Conservation (phyloP, 2,888 invertebrate genomes). For the Meghimatium bilineatum region DNA sequence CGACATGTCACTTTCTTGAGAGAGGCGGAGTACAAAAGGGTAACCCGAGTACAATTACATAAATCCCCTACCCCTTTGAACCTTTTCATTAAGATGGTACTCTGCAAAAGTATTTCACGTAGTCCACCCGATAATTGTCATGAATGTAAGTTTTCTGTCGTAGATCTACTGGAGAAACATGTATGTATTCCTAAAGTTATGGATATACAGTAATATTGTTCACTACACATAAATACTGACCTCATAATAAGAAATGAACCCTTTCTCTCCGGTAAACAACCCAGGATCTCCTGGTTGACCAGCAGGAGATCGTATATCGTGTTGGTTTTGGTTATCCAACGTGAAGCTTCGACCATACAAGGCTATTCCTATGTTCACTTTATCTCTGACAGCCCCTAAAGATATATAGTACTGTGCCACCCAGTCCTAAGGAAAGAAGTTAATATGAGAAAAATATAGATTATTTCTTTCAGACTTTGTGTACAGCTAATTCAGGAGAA, state of each 20-base stretch:
- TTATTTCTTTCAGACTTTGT: neutral
- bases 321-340: slow-evolving; percentile 80
- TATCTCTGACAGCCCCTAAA: slow-evolving; percentile 91
- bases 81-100: too few species aligned
- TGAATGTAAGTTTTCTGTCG: too few species aligned
- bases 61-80: too few species aligned
- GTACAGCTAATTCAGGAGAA: too few species aligned
- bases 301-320: slow-evolving; percentile 60
- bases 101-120: too few species aligned
- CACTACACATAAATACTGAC: slow-evolving; percentile 40
- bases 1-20: too few species aligned
- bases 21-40: too few species aligned
- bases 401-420: slow-evolving; percentile 63
- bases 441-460: neutral
- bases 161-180: too few species aligned
- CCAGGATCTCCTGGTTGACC: slow-evolving; percentile 62
- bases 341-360: slow-evolving; percentile 95
- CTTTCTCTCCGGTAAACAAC: slow-evolving; percentile 63
- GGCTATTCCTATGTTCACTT: slow-evolving; percentile 94
- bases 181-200: too few species aligned
- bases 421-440: slow-evolving; percentile 77
- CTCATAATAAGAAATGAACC: slow-evolving; percentile 70
- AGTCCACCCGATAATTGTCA: too few species aligned
- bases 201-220: neutral
- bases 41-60: too few species aligned